Conservation (phyloP, 2,888 invertebrate species). For the Apamea crenata region DNA sequence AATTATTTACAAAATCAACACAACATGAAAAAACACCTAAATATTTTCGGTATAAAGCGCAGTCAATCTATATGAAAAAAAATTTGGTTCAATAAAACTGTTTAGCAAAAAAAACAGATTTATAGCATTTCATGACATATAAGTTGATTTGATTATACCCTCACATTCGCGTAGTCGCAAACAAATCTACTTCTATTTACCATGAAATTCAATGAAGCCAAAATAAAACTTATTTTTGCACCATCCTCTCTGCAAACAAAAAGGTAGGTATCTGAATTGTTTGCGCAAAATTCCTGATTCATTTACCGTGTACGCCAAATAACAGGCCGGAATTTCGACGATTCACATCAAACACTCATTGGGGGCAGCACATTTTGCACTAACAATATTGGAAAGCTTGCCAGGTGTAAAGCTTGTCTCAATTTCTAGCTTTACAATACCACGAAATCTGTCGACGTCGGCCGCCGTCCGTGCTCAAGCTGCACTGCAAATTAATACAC, state of each 20-base stretch:
- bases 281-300: slow-evolving; percentile 57
- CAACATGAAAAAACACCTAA: background rate
- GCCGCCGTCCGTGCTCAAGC: slow-evolving; percentile 65
- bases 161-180: slow-evolving; percentile 48
- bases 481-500: slow-evolving; percentile 84
- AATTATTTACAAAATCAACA: background rate
- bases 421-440: slow-evolving; percentile 78
- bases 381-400: slow-evolving; percentile 60
- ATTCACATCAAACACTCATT: slow-evolving; percentile 52
- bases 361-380: slow-evolving; percentile 41
- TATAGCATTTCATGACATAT: slow-evolving; percentile 42
- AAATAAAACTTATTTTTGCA: slow-evolving; percentile 61
- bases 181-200: slow-evolving; percentile 55
- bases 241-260: slow-evolving; percentile 50
- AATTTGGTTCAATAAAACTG: slow-evolving; percentile 28
- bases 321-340: slow-evolving; percentile 46
- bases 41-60: background rate
- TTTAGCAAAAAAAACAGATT: slow-evolving; percentile 46
- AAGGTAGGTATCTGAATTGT: slow-evolving; percentile 49
- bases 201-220: slow-evolving; percentile 55
- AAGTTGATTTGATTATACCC: slow-evolving; percentile 48
- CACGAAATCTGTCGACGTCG: slow-evolving; percentile 85
- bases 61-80: background rate
- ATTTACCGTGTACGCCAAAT: slow-evolving; percentile 49
- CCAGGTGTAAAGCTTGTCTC: slow-evolving; percentile 79